Conservation (phyloP, 1,140 invertebrate species). For the Drosophila ficusphila region DNA sequence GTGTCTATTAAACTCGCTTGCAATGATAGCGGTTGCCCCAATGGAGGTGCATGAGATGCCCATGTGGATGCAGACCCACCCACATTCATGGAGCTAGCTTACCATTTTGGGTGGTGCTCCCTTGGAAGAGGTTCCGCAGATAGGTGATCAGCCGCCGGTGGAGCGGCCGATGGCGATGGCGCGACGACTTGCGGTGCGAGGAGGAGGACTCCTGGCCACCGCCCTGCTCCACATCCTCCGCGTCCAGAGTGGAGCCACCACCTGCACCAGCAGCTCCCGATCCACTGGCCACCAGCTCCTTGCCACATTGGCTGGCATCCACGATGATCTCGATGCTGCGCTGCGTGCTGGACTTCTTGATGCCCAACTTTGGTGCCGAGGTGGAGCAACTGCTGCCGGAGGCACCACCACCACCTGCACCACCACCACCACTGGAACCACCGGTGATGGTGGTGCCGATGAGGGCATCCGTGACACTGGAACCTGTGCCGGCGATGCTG, state of each 20-base stretch:
- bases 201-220: conserved; percentile 66
- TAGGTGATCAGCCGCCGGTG: conserved; percentile 76
- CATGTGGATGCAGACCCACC: background rate
- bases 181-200: conserved; percentile 58
- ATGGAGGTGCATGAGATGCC: background rate
- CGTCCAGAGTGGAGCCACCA: conserved; percentile 2
- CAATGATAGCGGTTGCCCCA: no score
- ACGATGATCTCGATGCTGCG: conserved; percentile 83
- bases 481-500: conserved; percentile 68
- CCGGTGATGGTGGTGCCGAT: conserved; percentile 70
- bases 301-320: conserved; percentile 73
- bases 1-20: no score
- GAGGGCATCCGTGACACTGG: conserved; percentile 69
- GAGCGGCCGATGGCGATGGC: conserved; percentile 76
- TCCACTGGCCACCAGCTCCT: conserved; percentile 26
- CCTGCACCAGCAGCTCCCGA: background rate
- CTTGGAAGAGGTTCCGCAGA: conserved; percentile 77
- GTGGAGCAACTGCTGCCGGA: conserved; percentile 29
- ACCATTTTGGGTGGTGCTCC: conserved; percentile 77
- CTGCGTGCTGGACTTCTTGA: conserved; percentile 65
- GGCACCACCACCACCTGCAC: conserved; percentile 5
- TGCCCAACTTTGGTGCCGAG: conserved; percentile 3
- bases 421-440: no score
- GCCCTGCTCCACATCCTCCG: conserved; percentile 75
- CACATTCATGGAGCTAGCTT: conserved; percentile 45